Evolutionary conservation across 2,797 vertebrate genomes (phyloP).

Genomic region (Podarcis siculus): DNA sequence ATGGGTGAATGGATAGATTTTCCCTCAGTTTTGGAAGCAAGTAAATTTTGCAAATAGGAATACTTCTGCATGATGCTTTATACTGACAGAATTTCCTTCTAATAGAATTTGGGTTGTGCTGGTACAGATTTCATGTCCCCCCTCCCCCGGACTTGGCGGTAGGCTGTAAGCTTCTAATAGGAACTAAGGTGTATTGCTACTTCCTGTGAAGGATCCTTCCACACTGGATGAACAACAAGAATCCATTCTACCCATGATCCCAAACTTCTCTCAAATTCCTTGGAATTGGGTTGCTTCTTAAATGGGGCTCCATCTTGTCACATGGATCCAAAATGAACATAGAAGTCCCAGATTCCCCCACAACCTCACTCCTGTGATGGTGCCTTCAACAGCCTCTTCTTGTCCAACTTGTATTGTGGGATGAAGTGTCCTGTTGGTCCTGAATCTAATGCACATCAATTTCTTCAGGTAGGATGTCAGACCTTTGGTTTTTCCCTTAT

Average conservation of each 20-base stretch:
- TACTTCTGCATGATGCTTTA: neutral
- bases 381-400: neutral
- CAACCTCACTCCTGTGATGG: fast-evolving
- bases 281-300: no score
- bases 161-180: neutral
- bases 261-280: no score
- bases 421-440: neutral
- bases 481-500: no score
- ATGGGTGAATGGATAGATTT: no score
- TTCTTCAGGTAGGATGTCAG: neutral
- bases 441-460: neutral
- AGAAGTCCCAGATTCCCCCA: neutral
- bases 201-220: neutral
- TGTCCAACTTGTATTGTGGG: neutral
- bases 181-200: neutral
- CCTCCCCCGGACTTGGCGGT: neutral
- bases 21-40: no score
- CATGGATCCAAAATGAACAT: neutral
- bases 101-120: neutral
- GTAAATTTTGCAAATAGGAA: neutral
- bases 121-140: neutral
- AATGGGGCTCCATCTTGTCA: neutral
- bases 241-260: neutral
- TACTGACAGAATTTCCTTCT: neutral
- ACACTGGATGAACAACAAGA: neutral